Base-by-base conservation (phyloP, 2,888 invertebrate species). In the Rosalia funebris region DNA sequence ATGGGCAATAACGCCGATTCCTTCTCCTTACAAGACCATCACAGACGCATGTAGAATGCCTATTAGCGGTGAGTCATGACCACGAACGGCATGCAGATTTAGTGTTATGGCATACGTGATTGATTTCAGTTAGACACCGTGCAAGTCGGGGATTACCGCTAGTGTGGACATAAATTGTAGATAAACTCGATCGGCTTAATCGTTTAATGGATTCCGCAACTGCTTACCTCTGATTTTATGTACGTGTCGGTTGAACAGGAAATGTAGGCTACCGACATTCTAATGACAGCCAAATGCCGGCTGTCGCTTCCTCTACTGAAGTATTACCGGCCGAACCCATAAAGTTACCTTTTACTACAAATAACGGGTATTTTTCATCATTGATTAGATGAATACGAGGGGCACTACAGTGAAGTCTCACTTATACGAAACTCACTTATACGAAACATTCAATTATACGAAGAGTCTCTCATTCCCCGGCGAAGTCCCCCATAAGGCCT, bases 31-130 rank as follows among this genome's bases (percentile, higher is more conserved):
- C 74, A 74, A 69, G 74, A 68, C 66, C 66, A 55, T 56, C 32
- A 44, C 42, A 50, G 32, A 60, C 61, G 64, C 54, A 54, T 53
- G 37, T 50, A 55, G 65, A 59, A 65, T 65, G 54, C 37, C 53
- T 57, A 52, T 47, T 45, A 37, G 52, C 50, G 25, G 41, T 53
- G 47, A 55, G 39, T 55, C 47, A 56, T 75, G 76, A 66, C 72
- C 76, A 77, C 76, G 74, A 75, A 69, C 70, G 58, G 77, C 77
- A 79, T 79, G 79, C 78, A 79, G 79, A 80, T 79, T 79, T 79
- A 79, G 74, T 79, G 78, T 80, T 80, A 80, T 79, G 77, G 79
- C 78, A 69, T 65, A 69, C 71, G 76, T 80, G 79, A 80, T 80
- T 79, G 80, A 80, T 80, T 77, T 68, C 67, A 63, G 62, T 66